Evolutionary conservation across 64 coral and sea anemone species (phyloP).

Genomic region (Pachyseris speciosa): DNA sequence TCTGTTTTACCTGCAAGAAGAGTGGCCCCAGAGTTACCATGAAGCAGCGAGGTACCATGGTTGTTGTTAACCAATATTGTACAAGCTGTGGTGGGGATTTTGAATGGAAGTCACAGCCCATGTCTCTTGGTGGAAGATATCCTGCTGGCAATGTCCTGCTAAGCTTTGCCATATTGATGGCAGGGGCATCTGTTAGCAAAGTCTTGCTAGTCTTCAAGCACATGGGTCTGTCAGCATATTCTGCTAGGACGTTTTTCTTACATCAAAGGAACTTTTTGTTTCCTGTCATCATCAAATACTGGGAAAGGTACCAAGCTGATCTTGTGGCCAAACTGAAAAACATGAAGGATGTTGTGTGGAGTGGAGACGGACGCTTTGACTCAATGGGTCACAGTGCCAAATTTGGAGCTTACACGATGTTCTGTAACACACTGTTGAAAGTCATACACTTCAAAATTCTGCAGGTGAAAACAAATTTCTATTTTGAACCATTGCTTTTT

Average conservation of each 20-base stretch:
- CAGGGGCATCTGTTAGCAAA: conserved; percentile 43
- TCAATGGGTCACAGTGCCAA: conserved; percentile 42
- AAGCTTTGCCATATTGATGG: conserved; percentile 47
- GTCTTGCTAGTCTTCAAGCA: conserved; percentile 34
- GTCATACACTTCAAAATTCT: not conserved
- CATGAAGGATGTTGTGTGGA: conserved; percentile 12
- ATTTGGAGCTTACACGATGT: conserved; percentile 23
- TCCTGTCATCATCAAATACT: conserved; percentile 17
- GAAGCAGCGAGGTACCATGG: conserved; percentile 27
- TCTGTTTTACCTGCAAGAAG: conserved; percentile 33
- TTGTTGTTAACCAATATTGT: not conserved
- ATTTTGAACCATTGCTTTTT: conserved; percentile 2
- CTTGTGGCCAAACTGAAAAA: not conserved
- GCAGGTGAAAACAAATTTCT: not conserved
- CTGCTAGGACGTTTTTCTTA: conserved; percentile 34
- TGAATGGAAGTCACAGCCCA: conserved; percentile 26
- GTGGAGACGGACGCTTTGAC: conserved; percentile 48
- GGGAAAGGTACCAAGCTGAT: not conserved
- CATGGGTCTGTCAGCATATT: conserved; percentile 23
- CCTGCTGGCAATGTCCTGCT: conserved; percentile 31
- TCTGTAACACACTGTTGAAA: not conserved
- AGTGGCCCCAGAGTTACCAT: not conserved
- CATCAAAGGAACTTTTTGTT: conserved; percentile 22
- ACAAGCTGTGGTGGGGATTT: not conserved
- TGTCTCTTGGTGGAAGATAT: conserved; percentile 8